These are phyloP conservation scores for Taurulus bubalis DNA, from an alignment of 2,113 vertebrate genomes.

Conservation along the genomic window DNA sequence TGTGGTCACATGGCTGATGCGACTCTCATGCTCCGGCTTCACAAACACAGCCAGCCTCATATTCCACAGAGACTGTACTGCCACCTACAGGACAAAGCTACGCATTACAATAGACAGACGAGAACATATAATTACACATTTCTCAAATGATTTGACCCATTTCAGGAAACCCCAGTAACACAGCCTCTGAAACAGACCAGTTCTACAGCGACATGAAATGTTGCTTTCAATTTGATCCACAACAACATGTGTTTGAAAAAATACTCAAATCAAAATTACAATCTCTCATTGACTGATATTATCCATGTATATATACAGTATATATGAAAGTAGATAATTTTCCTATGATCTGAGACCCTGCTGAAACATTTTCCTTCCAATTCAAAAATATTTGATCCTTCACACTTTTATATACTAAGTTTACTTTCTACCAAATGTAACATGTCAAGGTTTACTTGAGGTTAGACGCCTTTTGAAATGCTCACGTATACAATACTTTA, in stretches of 20 bases:
- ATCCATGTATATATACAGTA: not conserved
- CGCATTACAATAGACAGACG: slow-evolving; percentile 40
- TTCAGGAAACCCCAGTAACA: not conserved
- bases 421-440: not conserved
- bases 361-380: not conserved
- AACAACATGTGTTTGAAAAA: not conserved
- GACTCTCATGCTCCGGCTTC: slow-evolving; percentile 85
- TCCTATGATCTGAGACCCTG: not conserved
- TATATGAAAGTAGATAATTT: not conserved
- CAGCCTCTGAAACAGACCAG: not conserved
- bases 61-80: slow-evolving; percentile 91
- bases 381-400: not conserved
- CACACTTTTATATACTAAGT: not conserved
- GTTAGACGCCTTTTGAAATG: not conserved
- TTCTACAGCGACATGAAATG: not conserved
- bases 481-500: not conserved
- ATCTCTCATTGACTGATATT: not conserved
- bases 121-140: not conserved
- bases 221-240: not conserved
- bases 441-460: not conserved
- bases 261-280: not conserved
- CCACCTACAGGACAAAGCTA: slow-evolving; percentile 80
- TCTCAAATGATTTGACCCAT: not conserved
- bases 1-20: slow-evolving; percentile 86
- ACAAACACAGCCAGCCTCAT: slow-evolving; percentile 90